These are phyloP conservation scores for Eristalis intricaria DNA, from an alignment of 2,888 invertebrate genomes.

Conservation along the genomic window DNA sequence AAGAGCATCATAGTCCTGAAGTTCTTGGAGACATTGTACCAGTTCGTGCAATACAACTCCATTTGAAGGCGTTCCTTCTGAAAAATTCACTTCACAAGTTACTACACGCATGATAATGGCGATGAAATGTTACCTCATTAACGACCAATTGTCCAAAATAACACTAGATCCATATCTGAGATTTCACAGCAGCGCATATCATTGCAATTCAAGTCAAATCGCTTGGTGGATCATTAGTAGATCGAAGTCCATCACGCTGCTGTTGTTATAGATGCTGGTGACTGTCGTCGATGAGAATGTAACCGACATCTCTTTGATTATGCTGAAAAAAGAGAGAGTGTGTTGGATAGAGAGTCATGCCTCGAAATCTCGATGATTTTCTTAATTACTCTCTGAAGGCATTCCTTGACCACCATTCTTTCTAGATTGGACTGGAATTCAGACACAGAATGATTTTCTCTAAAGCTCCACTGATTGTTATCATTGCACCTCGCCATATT, in stretches of 20 bases:
- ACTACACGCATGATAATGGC: no score
- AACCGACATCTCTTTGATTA: slow-evolving; percentile 20
- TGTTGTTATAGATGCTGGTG: slow-evolving; percentile 15
- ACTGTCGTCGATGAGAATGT: slow-evolving; percentile 20
- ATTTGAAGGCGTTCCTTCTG: slow-evolving; percentile 27
- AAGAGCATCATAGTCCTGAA: slow-evolving; percentile 35
- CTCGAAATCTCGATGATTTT: slow-evolving; percentile 16
- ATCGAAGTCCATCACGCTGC: slow-evolving; percentile 17
- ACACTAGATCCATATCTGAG: slow-evolving; percentile 41
- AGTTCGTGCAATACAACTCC: slow-evolving; percentile 32
- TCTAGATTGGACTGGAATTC: no score
- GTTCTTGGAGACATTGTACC: slow-evolving; percentile 35
- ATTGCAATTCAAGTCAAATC: slow-evolving; percentile 25
- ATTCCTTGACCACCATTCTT: no score
- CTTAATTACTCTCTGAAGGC: not conserved
- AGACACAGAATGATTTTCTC: no score
- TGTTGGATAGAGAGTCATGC: not conserved
- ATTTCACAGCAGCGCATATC: not conserved
- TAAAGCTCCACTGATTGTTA: no score
- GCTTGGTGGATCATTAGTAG: slow-evolving; percentile 9
- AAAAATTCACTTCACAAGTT: not conserved
- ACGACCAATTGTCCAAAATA: slow-evolving; percentile 23
- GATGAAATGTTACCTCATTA: slow-evolving; percentile 2
- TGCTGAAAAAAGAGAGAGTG: not conserved
- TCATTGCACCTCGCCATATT: no score